Conservation (phyloP, 1,140 invertebrate species). For the Microplitis mediator region DNA sequence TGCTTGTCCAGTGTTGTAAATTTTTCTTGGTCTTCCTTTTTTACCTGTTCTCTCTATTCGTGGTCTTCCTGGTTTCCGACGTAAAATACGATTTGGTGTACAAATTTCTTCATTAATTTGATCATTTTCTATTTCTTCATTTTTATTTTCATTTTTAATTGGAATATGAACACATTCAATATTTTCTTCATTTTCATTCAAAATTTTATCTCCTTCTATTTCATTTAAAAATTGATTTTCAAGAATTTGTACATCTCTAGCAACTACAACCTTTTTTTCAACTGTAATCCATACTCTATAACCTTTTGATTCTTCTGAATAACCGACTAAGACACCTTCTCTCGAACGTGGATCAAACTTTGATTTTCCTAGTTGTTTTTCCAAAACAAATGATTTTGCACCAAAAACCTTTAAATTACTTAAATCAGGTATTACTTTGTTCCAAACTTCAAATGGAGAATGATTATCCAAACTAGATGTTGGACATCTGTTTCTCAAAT, state of each 20-base stretch:
- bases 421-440: not conserved
- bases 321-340: constrained; percentile 1
- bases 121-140: not conserved
- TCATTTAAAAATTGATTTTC: not conserved
- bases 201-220: not conserved
- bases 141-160: not conserved
- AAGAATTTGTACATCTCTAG: not conserved
- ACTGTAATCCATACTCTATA: constrained; percentile 3
- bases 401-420: not conserved
- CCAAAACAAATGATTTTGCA: not conserved
- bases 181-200: not conserved
- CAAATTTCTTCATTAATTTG: not conserved
- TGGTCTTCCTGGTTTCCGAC: too few species aligned
- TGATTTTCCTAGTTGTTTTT: not conserved
- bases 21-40: too few species aligned
- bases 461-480: not conserved
- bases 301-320: constrained; percentile 9
- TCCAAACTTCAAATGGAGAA: constrained; percentile 3
- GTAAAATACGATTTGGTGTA: too few species aligned
- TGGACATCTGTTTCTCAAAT: not conserved
- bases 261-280: not conserved
- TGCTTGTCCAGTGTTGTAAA: too few species aligned
- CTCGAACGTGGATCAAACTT: constrained; percentile 10
- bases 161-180: too few species aligned
- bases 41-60: too few species aligned